Evolutionary conservation across 2,797 vertebrate genomes (phyloP).

Genomic region (Melanotaenia pygmaea): DNA sequence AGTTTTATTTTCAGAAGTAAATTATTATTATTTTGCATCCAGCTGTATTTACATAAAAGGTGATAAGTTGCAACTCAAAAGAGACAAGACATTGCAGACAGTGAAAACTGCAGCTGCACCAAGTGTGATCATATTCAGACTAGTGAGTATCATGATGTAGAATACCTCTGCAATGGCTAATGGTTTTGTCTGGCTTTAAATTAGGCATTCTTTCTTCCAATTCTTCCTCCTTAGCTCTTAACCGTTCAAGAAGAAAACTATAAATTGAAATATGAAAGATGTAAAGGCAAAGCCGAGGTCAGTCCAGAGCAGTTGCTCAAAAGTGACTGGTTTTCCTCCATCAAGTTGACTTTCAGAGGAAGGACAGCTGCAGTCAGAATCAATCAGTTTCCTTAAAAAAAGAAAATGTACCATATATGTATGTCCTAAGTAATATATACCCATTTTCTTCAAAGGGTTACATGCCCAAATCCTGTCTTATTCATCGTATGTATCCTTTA

Average conservation of each 20-base stretch:
- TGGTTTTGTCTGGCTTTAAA: slow-evolving; percentile 56
- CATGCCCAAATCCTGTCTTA: slow-evolving; percentile 32
- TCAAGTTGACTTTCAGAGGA: slow-evolving; percentile 33
- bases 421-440: slow-evolving; percentile 19
- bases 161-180: slow-evolving; percentile 40
- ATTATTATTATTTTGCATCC: background rate
- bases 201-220: slow-evolving; percentile 3
- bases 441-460: slow-evolving; percentile 22
- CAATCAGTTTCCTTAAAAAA: slow-evolving; percentile 40
- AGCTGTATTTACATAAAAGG: background rate
- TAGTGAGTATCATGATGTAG: slow-evolving; percentile 24
- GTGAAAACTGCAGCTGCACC: background rate
- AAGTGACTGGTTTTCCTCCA: slow-evolving; percentile 62
- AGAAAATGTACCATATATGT: slow-evolving; percentile 7
- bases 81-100: background rate
- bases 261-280: slow-evolving; percentile 56
- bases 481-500: slow-evolving; percentile 38
- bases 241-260: slow-evolving; percentile 46
- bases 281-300: slow-evolving; percentile 60
- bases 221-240: slow-evolving; percentile 36
- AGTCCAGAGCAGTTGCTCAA: slow-evolving; percentile 19
- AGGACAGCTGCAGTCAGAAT: slow-evolving; percentile 44
- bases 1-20: background rate
- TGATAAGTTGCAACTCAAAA: slow-evolving; percentile 3
- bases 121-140: slow-evolving; percentile 16